Evolutionary conservation across 2,797 vertebrate species (phyloP).

Genomic region (Phalanger gymnotis): DNA sequence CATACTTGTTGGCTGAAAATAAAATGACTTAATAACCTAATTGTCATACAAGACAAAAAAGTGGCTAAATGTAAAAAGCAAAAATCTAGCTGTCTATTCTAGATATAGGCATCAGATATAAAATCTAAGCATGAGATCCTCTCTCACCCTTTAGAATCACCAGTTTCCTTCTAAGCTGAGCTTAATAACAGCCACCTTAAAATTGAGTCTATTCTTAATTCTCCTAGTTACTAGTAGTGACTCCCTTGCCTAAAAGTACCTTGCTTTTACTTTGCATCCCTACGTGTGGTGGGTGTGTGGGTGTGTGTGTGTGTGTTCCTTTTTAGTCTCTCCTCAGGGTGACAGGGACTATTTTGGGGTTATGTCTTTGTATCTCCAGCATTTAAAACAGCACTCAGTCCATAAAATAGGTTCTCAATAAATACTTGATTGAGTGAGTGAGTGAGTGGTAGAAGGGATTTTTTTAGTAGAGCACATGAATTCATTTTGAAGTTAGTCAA

Average conservation of each 20-base stretch:
- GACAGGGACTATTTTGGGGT: background rate
- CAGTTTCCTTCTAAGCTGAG: background rate
- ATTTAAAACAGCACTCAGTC: background rate
- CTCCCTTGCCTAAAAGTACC: background rate
- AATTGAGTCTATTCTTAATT: background rate
- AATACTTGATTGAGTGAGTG: background rate
- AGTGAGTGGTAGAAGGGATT: background rate
- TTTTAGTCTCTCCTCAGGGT: background rate
- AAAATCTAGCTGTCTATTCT: background rate
- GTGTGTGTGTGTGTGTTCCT: background rate
- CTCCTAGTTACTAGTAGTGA: background rate
- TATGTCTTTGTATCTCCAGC: background rate
- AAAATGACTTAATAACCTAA: background rate
- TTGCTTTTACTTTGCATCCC: background rate
- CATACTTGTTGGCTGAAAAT: slow-evolving; percentile 43
- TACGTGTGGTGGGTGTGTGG: too few relatives aligned
- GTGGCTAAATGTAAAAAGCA: background rate
- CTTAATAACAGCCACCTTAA: background rate
- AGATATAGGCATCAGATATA: background rate
- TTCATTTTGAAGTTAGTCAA: slow-evolving; percentile 34
- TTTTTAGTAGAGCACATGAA: slow-evolving; percentile 19
- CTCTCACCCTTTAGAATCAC: background rate
- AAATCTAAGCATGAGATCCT: background rate
- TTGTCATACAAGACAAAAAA: slow-evolving; percentile 25
- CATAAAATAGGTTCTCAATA: background rate